A percentile compares a stretch with the other conserved stretches of the same genome.
phyloP scores from a whole-genome alignment of 23 tunicate genomes.

The Diplosoma virens region DNA sequence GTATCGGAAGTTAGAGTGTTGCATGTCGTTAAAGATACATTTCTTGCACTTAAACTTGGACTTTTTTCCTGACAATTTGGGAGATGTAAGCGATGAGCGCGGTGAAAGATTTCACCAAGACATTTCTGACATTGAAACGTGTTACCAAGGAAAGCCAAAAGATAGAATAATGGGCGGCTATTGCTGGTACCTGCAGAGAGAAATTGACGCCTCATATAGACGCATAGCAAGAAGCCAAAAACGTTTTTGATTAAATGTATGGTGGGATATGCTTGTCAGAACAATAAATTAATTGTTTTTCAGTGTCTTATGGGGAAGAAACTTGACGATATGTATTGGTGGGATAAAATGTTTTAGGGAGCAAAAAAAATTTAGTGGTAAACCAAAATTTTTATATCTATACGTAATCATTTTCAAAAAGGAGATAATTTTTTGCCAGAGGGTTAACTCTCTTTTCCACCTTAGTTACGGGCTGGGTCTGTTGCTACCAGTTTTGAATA shows the following conservation, averaged over 20 bases:
- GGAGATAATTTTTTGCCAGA: background rate
- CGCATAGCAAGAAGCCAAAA: conserved; percentile 26
- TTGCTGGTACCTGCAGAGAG: conserved; percentile 34
- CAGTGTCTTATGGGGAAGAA: background rate
- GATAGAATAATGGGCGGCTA: conserved; percentile 28
- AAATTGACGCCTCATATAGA: conserved; percentile 1
- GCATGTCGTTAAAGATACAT: conserved; percentile 39
- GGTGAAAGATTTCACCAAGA: conserved; percentile 32
- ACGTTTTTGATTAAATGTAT: background rate
- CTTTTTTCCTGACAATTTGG: conserved; percentile 34
- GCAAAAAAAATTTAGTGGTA: background rate
- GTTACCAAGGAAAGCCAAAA: conserved; percentile 13
- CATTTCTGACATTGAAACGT: conserved; percentile 26
- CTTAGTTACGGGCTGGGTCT: background rate
- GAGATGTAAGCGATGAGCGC: conserved; percentile 32
- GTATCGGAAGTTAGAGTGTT: conserved; percentile 3
- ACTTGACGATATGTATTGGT: background rate
- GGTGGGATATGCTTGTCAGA: background rate
- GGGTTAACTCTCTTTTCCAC: background rate
- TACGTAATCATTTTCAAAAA: background rate
- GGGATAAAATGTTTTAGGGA: conserved; percentile 3
- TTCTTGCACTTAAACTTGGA: conserved; percentile 18
- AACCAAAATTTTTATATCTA: background rate
- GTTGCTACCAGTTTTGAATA: background rate
- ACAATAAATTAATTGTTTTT: background rate